phyloP scores from a whole-genome alignment of 2,797 vertebrate species.

The Pangasius krempfi region DNA sequence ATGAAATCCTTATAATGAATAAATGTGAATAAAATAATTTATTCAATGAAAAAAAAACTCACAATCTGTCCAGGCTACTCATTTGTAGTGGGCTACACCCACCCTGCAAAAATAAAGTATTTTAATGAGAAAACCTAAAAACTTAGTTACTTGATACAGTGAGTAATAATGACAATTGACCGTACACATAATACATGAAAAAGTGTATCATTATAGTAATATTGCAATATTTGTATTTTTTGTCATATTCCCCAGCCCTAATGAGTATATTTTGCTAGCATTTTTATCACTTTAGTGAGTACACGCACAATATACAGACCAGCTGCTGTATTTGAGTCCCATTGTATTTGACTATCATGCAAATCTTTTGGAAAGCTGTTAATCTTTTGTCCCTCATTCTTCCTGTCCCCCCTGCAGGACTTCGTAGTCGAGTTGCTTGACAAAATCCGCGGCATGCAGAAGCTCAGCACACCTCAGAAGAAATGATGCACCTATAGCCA shows the following conservation, averaged over 20 bases:
- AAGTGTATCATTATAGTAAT: neutral
- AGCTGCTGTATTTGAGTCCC: neutral
- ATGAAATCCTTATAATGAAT: neutral
- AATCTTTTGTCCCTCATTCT: slow-evolving; percentile 24
- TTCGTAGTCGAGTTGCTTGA: slow-evolving; percentile 87
- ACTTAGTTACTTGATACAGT: neutral
- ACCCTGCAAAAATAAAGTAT: neutral
- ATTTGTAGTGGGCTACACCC: too few species aligned
- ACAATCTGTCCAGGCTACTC: neutral
- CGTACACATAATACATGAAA: neutral
- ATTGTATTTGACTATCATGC: neutral
- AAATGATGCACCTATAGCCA: slow-evolving; percentile 72
- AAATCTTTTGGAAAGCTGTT: neutral
- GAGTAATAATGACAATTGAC: neutral
- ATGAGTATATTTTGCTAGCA: neutral
- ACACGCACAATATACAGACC: neutral
- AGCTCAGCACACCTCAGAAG: slow-evolving; percentile 92
- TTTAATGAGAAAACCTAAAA: neutral
- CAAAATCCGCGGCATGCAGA: slow-evolving; percentile 93
- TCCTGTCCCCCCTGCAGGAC: slow-evolving; percentile 68
- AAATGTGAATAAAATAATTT: neutral
- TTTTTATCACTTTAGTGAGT: neutral
- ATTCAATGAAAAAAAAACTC: neutral
- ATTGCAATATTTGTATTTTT: neutral
- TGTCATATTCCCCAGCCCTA: neutral